A percentile compares a stretch with the other conserved stretches of the same genome.
Evolutionary conservation across 2,888 invertebrate genomes (phyloP).

Genomic region (Ceraclea dissimilis): DNA sequence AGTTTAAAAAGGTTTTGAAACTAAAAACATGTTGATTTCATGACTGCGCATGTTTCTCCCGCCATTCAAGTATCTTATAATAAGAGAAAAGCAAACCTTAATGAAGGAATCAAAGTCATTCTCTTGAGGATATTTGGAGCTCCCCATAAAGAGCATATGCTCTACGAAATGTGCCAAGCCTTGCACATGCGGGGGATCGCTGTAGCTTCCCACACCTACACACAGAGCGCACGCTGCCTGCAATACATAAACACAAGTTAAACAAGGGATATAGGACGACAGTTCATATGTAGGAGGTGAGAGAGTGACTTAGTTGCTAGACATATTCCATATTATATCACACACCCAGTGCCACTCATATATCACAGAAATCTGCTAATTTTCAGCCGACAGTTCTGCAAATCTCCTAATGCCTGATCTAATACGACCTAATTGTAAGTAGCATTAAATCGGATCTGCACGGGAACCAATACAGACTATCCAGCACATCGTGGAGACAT

Average conservation of each 20-base stretch:
- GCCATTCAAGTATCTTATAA: too few species aligned
- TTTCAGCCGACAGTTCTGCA: neutral
- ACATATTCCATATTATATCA: too few species aligned
- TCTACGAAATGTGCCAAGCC: conserved; percentile 82
- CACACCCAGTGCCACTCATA: too few species aligned
- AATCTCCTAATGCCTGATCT: too few species aligned
- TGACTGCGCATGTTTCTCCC: too few species aligned
- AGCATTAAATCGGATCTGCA: too few species aligned
- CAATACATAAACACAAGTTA: neutral
- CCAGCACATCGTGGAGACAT: too few species aligned
- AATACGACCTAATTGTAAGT: too few species aligned
- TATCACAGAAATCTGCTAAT: neutral
- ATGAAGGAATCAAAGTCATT: conserved; percentile 78
- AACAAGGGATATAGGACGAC: neutral
- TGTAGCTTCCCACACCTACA: conserved; percentile 72
- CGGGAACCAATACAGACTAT: too few species aligned
- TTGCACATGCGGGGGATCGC: conserved; percentile 67
- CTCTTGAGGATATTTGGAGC: conserved; percentile 78
- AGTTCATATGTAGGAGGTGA: neutral
- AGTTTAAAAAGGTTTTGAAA: too few species aligned
- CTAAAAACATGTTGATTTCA: too few species aligned
- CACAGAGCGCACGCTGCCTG: conserved; percentile 68
- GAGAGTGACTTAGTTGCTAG: too few species aligned
- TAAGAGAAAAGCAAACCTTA: conserved; percentile 49
- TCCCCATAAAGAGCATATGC: conserved; percentile 95